These are phyloP conservation scores for Pollenia griseotomentosa DNA, from an alignment of 2,888 invertebrate genomes.

Conservation along the genomic window DNA sequence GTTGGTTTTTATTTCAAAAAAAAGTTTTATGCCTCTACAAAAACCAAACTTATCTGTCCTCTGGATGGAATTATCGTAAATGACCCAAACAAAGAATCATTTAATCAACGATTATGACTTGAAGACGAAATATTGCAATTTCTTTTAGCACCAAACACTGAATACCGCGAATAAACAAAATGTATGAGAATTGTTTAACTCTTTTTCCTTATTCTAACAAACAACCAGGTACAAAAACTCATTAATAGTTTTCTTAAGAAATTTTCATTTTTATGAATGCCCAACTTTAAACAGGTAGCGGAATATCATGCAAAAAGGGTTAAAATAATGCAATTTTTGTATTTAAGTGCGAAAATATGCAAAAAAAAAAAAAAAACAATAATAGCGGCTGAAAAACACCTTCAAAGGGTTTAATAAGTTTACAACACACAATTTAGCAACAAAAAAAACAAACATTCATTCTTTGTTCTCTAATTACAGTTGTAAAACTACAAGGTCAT, in stretches of 20 bases:
- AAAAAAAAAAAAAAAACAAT: conserved; percentile 16
- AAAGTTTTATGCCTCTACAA: no score
- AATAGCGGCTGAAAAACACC: neutral
- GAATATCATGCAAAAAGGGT: neutral
- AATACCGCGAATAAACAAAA: neutral
- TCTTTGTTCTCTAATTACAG: conserved; percentile 3
- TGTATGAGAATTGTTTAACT: neutral
- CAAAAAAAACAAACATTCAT: neutral
- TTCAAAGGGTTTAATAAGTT: conserved; percentile 11
- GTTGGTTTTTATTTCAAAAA: no score
- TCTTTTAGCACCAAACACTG: no score
- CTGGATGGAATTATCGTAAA: no score
- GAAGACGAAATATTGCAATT: no score
- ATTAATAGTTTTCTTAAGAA: conserved; percentile 9
- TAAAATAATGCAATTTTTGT: conserved; percentile 35
- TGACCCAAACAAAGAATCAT: no score
- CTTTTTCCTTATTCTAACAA: neutral
- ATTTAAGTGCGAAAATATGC: conserved; percentile 51
- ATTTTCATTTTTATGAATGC: neutral
- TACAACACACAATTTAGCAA: conserved; percentile 9
- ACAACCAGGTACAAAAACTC: conserved; percentile 14
- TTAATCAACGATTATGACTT: no score
- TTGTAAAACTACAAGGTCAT: conserved; percentile 16
- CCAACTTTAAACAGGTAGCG: neutral
- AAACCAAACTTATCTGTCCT: no score